Percentiles rank a stretch among this genome's conserved stretches.
phyloP scores from a whole-genome alignment of 1,140 invertebrate genomes.

The Bombus huntii region DNA sequence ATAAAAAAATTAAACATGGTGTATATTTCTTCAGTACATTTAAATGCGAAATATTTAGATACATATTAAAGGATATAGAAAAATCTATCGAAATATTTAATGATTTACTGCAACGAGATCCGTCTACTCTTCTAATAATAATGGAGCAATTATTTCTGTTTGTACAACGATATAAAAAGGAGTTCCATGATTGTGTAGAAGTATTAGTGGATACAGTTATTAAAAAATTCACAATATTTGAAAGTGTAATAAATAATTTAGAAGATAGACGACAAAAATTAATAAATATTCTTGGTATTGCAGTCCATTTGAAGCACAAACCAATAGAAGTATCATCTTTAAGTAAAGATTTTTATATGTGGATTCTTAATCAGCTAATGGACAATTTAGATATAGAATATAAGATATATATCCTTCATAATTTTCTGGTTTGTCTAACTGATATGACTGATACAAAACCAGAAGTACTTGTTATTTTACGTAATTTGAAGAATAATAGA shows the following conservation, averaged over 20 bases:
- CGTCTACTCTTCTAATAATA: conserved; percentile 64
- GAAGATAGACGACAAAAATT: conserved; percentile 67
- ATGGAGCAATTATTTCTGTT: conserved; percentile 72
- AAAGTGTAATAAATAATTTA: conserved; percentile 56
- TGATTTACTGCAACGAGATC: conserved; percentile 47
- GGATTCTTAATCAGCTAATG: conserved; percentile 73
- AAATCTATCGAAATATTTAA: conserved; percentile 67
- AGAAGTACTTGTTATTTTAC: conserved; percentile 64
- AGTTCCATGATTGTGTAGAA: conserved; percentile 44
- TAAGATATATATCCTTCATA: conserved; percentile 70
- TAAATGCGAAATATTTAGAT: conserved; percentile 67
- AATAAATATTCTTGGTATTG: conserved; percentile 74
- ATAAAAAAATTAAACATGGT: conserved; percentile 67
- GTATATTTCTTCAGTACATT: conserved; percentile 76
- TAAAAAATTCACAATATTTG: conserved; percentile 58
- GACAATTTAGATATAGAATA: conserved; percentile 56
- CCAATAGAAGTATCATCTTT: conserved; percentile 57
- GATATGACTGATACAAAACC: conserved; percentile 56
- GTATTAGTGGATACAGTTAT: conserved; percentile 64
- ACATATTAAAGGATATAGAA: conserved; percentile 64
- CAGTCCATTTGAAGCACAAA: conserved; percentile 66
- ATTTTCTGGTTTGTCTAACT: conserved; percentile 75
- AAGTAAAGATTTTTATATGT: conserved; percentile 63
- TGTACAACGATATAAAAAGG: conserved; percentile 55
- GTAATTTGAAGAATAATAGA: conserved; percentile 45